Percentiles rank a stretch among this genome's conserved stretches.
phyloP scores from a whole-genome alignment of 1,140 invertebrate genomes.

The Vanessa atalanta region DNA sequence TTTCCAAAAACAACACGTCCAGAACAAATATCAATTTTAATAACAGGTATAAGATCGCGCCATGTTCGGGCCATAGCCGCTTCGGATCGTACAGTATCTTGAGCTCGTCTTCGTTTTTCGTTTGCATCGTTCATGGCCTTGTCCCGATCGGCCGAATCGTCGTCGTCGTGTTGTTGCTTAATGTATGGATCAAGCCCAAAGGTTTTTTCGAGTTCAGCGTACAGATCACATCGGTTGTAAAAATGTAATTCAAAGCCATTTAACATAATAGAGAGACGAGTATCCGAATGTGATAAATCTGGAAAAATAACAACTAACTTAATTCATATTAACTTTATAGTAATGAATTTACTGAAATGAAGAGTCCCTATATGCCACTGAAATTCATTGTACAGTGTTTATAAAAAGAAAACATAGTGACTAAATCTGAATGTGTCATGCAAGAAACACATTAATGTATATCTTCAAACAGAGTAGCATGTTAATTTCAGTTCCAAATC shows the following conservation, averaged over 20 bases:
- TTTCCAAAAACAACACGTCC: slow-evolving; percentile 98
- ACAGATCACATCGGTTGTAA: slow-evolving; percentile 95
- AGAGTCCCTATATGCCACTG: no score
- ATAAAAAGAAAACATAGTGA: no score
- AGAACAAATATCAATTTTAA: slow-evolving; percentile 95
- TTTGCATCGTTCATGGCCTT: slow-evolving; percentile 84
- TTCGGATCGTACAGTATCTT: slow-evolving; percentile 86
- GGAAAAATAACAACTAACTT: slow-evolving; percentile 48
- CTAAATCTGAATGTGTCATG: no score
- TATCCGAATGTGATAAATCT: slow-evolving; percentile 98
- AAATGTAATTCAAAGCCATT: slow-evolving; percentile 98
- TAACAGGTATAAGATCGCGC: slow-evolving; percentile 97
- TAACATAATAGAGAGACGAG: slow-evolving; percentile 94
- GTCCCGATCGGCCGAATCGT: slow-evolving; percentile 76
- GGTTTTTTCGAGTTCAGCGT: slow-evolving; percentile 92
- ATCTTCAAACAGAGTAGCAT: no score
- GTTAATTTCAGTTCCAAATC: no score
- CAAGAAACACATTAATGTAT: no score
- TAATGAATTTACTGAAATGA: neutral
- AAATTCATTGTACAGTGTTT: no score
- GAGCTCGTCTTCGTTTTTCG: slow-evolving; percentile 80
- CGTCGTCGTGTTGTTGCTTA: slow-evolving; percentile 82
- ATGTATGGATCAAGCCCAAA: slow-evolving; percentile 92
- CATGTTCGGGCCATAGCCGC: slow-evolving; percentile 92
- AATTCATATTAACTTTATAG: neutral